A percentile compares a stretch with the other conserved stretches of the same genome.
Evolutionary conservation across 2,113 vertebrate genomes (phyloP).

Genomic region (Coturnix japonica): DNA sequence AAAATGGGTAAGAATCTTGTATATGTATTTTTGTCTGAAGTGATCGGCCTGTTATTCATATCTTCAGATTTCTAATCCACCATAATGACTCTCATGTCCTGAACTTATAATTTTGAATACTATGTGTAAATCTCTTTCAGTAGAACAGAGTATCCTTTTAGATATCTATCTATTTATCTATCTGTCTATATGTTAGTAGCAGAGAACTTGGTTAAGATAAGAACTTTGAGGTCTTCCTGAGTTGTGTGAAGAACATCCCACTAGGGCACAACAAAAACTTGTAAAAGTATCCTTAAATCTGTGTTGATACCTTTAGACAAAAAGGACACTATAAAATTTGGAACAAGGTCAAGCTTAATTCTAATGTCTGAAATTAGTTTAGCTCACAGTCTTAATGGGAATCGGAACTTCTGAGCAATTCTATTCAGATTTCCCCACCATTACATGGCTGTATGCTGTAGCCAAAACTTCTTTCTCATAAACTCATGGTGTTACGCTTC

Average conservation of each 20-base stretch:
- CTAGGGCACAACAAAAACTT: not conserved
- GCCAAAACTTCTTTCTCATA: not conserved
- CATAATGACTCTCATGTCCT: not conserved
- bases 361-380: not conserved
- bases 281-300: not conserved
- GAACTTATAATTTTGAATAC: not conserved
- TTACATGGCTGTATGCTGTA: not conserved
- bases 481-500: not conserved
- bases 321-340: not conserved
- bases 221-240: not conserved
- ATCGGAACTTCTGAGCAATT: not conserved
- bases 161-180: no score
- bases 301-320: not conserved
- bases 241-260: not conserved
- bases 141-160: not conserved
- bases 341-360: not conserved
- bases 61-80: not conserved
- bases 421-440: not conserved
- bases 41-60: not conserved
- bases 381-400: not conserved
- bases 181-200: not conserved
- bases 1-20: slow-evolving; percentile 90
- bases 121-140: not conserved
- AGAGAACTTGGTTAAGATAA: not conserved
- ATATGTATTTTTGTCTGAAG: not conserved